Conservation (phyloP, 2,113 vertebrate species). For the Malaclemys terrapin region DNA sequence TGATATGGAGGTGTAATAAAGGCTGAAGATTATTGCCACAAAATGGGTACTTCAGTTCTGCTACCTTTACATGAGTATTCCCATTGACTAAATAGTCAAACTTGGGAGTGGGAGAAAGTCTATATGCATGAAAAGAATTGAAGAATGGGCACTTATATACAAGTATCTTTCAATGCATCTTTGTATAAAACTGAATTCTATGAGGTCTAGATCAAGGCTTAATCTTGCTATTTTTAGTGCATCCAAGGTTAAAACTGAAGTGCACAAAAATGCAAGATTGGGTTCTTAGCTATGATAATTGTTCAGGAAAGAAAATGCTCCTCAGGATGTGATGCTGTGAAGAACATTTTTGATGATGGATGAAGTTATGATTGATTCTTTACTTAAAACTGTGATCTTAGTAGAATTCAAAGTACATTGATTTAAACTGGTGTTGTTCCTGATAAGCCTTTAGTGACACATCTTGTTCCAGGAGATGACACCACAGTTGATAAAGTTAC, state of each 20-base stretch:
- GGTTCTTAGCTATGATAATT: neutral
- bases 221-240: neutral
- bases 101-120: neutral
- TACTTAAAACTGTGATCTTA: neutral
- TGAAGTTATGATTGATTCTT: neutral
- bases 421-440: neutral
- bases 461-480: neutral
- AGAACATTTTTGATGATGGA: neutral
- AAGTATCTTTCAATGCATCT: neutral
- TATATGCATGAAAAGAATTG: neutral
- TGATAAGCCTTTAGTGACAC: neutral
- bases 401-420: neutral
- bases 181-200: neutral
- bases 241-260: neutral
- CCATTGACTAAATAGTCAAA: neutral
- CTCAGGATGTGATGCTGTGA: neutral
- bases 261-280: neutral
- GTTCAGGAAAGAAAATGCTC: neutral
- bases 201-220: neutral
- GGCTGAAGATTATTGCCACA: neutral
- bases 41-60: neutral
- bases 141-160: neutral
- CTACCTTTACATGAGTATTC: neutral
- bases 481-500: neutral
- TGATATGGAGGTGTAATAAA: slow-evolving; percentile 40